Percentiles rank a stretch among this genome's conserved stretches.
phyloP scores from a whole-genome alignment of 1,140 invertebrate genomes.

The Drosophila cardini region DNA sequence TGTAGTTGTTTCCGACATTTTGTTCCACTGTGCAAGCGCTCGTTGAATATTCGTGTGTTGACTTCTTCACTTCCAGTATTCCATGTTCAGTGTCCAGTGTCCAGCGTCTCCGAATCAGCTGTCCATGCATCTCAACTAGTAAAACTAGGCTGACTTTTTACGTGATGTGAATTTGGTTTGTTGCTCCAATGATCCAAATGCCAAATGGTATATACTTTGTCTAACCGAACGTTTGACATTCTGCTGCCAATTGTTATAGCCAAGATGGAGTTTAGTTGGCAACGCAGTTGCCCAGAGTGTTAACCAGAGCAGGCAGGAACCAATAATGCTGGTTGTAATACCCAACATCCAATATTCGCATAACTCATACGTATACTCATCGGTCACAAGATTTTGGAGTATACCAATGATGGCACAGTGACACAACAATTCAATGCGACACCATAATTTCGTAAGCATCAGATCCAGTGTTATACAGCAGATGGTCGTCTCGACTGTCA shows the following conservation, averaged over 20 bases:
- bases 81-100: background rate
- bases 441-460: conserved; percentile 62
- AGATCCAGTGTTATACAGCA: conserved; percentile 64
- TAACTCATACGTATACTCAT: conserved; percentile 45
- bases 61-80: background rate
- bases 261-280: conserved; percentile 21
- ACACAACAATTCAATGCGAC: conserved; percentile 56
- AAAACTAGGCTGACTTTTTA: conserved; percentile 8
- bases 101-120: background rate
- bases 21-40: background rate
- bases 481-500: conserved; percentile 49
- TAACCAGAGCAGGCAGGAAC: conserved; percentile 60
- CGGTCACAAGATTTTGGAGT: conserved; percentile 42
- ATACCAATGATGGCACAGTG: conserved; percentile 64
- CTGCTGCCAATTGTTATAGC: conserved; percentile 22
- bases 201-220: conserved; percentile 12
- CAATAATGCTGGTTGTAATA: conserved; percentile 53
- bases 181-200: background rate
- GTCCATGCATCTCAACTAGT: conserved; percentile 5
- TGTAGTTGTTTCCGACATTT: too few species aligned
- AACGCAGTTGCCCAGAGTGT: conserved; percentile 58
- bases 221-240: background rate
- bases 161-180: background rate
- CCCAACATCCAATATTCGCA: conserved; percentile 63
- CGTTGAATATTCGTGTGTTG: background rate